Conservation (phyloP, 2,888 invertebrate species). For the Aelia acuminata region DNA sequence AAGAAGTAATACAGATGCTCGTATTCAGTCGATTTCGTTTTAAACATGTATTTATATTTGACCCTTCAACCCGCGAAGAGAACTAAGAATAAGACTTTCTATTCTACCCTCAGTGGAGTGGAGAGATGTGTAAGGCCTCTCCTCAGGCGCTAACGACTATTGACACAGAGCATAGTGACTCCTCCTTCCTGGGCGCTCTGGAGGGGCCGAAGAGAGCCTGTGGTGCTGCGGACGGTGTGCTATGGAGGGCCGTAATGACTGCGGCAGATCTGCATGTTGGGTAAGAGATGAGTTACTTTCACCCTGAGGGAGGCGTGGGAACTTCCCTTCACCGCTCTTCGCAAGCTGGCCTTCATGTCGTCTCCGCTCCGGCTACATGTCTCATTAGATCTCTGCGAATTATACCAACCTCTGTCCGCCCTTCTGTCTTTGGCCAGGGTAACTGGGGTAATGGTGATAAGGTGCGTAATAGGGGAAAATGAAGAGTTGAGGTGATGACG, state of each 20-base stretch:
- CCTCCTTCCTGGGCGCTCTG: background rate
- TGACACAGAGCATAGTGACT: background rate
- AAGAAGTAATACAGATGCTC: no score
- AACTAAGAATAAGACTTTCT: background rate
- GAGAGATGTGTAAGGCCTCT: background rate
- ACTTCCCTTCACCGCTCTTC: constrained; percentile 62
- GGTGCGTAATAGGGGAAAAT: no score
- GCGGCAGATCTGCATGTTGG: constrained; percentile 63
- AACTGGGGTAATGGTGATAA: background rate
- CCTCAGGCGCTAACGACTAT: background rate
- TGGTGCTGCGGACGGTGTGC: background rate
- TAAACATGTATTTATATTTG: background rate
- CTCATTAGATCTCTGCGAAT: constrained; percentile 45
- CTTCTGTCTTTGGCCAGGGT: background rate
- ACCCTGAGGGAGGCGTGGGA: constrained; percentile 61
- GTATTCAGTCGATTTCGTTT: no score
- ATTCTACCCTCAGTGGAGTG: background rate
- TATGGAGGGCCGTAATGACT: constrained; percentile 38
- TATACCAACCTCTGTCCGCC: background rate
- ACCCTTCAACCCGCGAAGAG: background rate
- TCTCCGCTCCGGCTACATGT: constrained; percentile 39
- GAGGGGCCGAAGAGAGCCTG: no score
- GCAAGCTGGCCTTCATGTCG: constrained; percentile 50
- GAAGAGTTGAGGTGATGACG: no score
- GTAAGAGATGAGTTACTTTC: constrained; percentile 62